Base-by-base conservation (phyloP, 2,888 invertebrate species). In the Ganaspis brasiliensis region DNA sequence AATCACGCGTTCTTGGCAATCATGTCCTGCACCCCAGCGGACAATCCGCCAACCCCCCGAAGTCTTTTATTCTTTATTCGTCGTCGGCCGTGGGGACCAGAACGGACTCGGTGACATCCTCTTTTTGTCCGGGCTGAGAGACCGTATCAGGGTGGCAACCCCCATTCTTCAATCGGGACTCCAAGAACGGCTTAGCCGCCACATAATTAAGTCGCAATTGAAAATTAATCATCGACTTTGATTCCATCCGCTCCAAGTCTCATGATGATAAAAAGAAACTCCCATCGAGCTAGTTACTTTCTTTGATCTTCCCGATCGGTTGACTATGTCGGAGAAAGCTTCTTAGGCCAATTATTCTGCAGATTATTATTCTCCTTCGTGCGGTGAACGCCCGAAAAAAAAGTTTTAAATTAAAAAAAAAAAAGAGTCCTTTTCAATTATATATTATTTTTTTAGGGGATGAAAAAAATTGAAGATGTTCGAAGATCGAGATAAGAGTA, bases 1-100 rank as follows among this genome's bases (percentile, higher is more conserved):
- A 90, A 90, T 90, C 90, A 90, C 88, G 87, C 84, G 87, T 86
- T 84, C 84, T 84, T 83, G 83, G 87, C 88, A 89, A 90, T 90
- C 89, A 88, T 86, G 87, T 89, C 87, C 82, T 80, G 84, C 83
- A 73, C 77, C 67, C 77, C 76, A 63, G 63, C 76, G 77, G 78
- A 83, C 82, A 77, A 84, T 81, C 79, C 82, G 63, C 73, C 72
- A 71, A 72, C 78, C 70, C 75, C 76, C 78, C 74, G 79, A 63
- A 16, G 57, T 73, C 75, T 67, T 75, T 71, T 59, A 77, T 80
- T 78, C 76, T 74, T 72, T 76, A 55, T 70, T 78, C 75, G 70
- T 55, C 75, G 72, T 40, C 70, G 76, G 71, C 75, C 75, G 79
- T 79, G 80, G 80, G 79, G 81, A 81, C 75, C 77, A 73, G 56